Evolutionary conservation across 2,113 vertebrate species (phyloP).

Genomic region (Corythaixoides concolor): DNA sequence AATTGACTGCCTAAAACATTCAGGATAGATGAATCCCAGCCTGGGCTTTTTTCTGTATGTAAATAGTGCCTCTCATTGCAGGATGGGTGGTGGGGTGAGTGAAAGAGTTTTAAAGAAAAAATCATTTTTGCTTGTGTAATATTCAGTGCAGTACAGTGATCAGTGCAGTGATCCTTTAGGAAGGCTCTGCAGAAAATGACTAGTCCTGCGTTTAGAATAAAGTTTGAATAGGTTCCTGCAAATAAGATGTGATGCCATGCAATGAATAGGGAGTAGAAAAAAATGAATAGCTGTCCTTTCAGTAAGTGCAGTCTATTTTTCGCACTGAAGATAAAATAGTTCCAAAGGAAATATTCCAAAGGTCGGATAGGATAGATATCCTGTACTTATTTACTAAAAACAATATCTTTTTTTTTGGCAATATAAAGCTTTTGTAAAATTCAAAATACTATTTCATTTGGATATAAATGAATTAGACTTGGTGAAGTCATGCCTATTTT

Average conservation of each 20-base stretch:
- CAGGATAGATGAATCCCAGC: neutral
- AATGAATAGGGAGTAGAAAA: neutral
- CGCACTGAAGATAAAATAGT: neutral
- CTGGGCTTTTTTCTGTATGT: neutral
- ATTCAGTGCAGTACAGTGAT: neutral
- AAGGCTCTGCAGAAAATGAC: neutral
- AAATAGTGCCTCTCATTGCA: neutral
- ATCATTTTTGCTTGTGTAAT: neutral
- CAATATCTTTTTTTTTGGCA: neutral
- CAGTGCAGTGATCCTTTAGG: neutral
- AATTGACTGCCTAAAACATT: neutral
- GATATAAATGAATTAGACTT: neutral
- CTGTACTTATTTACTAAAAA: neutral
- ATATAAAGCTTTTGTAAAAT: neutral
- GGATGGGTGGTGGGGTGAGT: neutral
- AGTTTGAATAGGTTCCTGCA: neutral
- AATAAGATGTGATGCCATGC: neutral
- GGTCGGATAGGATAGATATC: neutral
- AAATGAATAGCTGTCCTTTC: neutral
- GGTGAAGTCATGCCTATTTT: neutral
- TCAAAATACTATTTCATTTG: neutral
- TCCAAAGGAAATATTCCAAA: neutral
- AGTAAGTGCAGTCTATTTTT: neutral
- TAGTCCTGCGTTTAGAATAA: neutral
- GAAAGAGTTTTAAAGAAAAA: neutral